Evolutionary conservation across 2,888 invertebrate species (phyloP).

Genomic region (Parnassius mnemosyne): DNA sequence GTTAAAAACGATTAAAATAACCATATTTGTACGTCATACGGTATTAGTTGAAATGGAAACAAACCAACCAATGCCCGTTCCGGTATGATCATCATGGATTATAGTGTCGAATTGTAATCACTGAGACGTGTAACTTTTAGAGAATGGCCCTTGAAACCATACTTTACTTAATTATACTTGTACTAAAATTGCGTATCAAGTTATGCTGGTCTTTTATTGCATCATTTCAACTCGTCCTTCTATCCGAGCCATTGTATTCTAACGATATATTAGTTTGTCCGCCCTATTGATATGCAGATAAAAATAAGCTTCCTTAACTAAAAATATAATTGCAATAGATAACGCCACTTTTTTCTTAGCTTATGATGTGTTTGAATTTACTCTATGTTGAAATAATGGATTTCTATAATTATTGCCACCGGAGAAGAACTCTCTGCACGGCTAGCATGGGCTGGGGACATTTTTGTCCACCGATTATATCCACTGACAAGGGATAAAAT

Average conservation of each 20-base stretch:
- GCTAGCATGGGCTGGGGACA: too few relatives aligned
- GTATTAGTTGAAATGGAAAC: slow-evolving; percentile 48
- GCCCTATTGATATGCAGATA: slow-evolving; percentile 39
- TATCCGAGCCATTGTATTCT: slow-evolving; percentile 56
- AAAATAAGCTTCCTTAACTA: neutral
- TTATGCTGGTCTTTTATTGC: slow-evolving; percentile 39
- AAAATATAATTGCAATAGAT: neutral
- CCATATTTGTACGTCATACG: neutral
- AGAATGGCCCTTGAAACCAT: slow-evolving; percentile 31
- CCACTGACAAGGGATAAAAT: too few relatives aligned
- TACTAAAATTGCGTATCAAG: slow-evolving; percentile 37
- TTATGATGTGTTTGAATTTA: too few relatives aligned
- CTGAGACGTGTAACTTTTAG: slow-evolving; percentile 50
- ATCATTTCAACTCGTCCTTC: slow-evolving; percentile 63
- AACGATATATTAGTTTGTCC: slow-evolving; percentile 54
- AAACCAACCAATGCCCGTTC: slow-evolving; percentile 53
- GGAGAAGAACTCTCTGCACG: too few relatives aligned
- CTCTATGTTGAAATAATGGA: too few relatives aligned
- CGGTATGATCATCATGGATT: slow-evolving; percentile 68
- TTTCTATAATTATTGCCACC: too few relatives aligned
- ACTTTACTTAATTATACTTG: slow-evolving; percentile 31
- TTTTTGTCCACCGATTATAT: too few relatives aligned
- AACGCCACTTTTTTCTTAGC: too few relatives aligned
- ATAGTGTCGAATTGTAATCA: slow-evolving; percentile 67
- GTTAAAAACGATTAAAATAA: too few relatives aligned